These are phyloP conservation scores for Perizoma affinitatum DNA, from an alignment of 2,888 invertebrate genomes.

Conservation along the genomic window DNA sequence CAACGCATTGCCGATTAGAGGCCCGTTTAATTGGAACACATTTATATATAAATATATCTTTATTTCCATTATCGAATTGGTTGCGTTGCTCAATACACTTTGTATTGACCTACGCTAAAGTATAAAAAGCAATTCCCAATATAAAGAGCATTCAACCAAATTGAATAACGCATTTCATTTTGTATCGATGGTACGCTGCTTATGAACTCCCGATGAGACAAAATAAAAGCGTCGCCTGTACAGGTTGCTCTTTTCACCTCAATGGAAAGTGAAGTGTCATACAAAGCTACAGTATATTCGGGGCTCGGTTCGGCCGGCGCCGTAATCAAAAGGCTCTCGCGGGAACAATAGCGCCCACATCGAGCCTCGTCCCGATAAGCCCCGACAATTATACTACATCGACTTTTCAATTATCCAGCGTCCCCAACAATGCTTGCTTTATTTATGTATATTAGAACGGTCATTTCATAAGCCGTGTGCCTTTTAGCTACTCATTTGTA, in stretches of 20 bases:
- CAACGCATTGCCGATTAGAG: too few species aligned
- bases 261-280: slow-evolving; percentile 79
- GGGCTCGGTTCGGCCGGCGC: slow-evolving; percentile 66
- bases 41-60: too few species aligned
- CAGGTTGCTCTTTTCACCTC: slow-evolving; percentile 70
- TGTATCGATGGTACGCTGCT: slow-evolving; percentile 31
- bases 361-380: slow-evolving; percentile 79
- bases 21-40: too few species aligned
- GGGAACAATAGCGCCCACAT: slow-evolving; percentile 83
- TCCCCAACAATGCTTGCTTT: slow-evolving; percentile 79
- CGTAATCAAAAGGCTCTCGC: slow-evolving; percentile 82
- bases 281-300: slow-evolving; percentile 80
- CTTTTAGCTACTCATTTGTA: slow-evolving; percentile 61
- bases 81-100: too few species aligned
- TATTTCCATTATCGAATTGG: too few species aligned
- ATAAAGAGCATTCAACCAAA: slow-evolving; percentile 1
- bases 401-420: slow-evolving; percentile 83
- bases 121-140: too few species aligned
- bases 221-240: slow-evolving; percentile 48
- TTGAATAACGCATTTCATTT: slow-evolving; percentile 8
- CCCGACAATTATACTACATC: slow-evolving; percentile 83
- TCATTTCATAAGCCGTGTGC: slow-evolving; percentile 70
- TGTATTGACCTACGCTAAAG: too few species aligned
- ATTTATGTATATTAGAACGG: slow-evolving; percentile 82
- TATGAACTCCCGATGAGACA: slow-evolving; percentile 39